A percentile compares a stretch with the other conserved stretches of the same genome.
phyloP scores from a whole-genome alignment of 2,113 vertebrate species.

The Gambusia affinis region DNA sequence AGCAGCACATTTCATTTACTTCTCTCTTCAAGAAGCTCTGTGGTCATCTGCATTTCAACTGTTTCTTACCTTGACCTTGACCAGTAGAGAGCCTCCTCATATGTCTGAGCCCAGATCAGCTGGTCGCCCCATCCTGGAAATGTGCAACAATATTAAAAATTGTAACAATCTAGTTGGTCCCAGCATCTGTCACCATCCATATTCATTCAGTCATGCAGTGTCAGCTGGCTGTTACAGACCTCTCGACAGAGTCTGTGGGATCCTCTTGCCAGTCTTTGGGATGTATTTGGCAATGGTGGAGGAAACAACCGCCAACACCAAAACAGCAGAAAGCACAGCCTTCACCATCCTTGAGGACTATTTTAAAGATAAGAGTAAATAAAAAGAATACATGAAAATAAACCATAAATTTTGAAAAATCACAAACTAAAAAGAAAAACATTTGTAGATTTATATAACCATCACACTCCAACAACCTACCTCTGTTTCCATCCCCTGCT shows the following conservation, averaged over 20 bases:
- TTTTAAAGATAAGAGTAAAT: constrained; percentile 5
- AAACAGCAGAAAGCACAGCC: constrained; percentile 64
- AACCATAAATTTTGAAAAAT: neutral
- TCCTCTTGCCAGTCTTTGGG: constrained; percentile 72
- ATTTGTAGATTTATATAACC: too few relatives aligned
- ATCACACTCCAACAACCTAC: too few relatives aligned
- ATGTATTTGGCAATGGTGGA: constrained; percentile 77
- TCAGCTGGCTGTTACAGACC: constrained; percentile 72
- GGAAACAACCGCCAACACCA: constrained; percentile 84
- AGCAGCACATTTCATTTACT: constrained; percentile 24
- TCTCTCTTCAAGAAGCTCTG: neutral
- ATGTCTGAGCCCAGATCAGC: constrained; percentile 94
- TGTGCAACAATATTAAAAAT: neutral
- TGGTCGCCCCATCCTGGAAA: constrained; percentile 93
- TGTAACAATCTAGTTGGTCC: neutral
- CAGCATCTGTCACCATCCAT: neutral
- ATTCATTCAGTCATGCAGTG: neutral
- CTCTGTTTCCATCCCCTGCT: too few relatives aligned
- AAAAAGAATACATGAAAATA: neutral
- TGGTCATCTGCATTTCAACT: neutral
- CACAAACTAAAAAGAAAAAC: neutral
- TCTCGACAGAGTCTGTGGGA: constrained; percentile 93
- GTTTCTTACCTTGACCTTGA: constrained; percentile 81
- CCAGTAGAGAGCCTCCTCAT: constrained; percentile 91
- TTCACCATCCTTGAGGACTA: constrained; percentile 82